A percentile compares a stretch with the other conserved stretches of the same genome.
phyloP scores from a whole-genome alignment of 2,888 invertebrate species.

The Acleris emargana region DNA sequence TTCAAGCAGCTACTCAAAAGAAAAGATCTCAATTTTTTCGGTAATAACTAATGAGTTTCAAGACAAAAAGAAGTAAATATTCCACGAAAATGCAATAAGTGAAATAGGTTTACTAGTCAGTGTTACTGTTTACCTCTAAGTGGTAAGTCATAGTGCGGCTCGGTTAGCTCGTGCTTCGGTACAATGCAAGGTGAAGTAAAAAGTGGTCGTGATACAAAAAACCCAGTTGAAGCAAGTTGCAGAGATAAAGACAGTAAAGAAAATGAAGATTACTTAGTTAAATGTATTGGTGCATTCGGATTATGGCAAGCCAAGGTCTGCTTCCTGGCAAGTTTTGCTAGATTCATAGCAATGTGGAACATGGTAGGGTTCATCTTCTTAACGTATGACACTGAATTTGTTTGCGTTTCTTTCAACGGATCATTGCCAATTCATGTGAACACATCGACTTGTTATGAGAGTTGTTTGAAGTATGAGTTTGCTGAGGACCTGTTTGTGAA shows the following conservation, averaged over 20 bases:
- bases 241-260: conserved; percentile 19
- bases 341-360: conserved; percentile 55
- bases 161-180: too few relatives aligned
- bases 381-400: conserved; percentile 55
- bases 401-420: conserved; percentile 49
- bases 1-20: too few relatives aligned
- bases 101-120: too few relatives aligned
- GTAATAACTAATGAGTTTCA: too few relatives aligned
- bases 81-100: too few relatives aligned
- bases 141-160: too few relatives aligned
- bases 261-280: conserved; percentile 58
- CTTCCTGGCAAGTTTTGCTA: conserved; percentile 42
- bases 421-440: conserved; percentile 42
- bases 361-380: conserved; percentile 54
- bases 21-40: too few relatives aligned
- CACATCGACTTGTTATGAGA: conserved; percentile 57
- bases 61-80: too few relatives aligned
- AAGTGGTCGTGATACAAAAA: not conserved
- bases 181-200: not conserved
- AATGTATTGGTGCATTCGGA: conserved; percentile 60
- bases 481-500: conserved; percentile 48
- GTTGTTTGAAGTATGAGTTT: conserved; percentile 55
- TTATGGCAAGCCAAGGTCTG: conserved; percentile 53
- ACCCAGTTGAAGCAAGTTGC: conserved; percentile 2
- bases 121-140: too few relatives aligned